phyloP scores from a whole-genome alignment of 2,888 invertebrate genomes.

The Hypolimnas misippus region DNA sequence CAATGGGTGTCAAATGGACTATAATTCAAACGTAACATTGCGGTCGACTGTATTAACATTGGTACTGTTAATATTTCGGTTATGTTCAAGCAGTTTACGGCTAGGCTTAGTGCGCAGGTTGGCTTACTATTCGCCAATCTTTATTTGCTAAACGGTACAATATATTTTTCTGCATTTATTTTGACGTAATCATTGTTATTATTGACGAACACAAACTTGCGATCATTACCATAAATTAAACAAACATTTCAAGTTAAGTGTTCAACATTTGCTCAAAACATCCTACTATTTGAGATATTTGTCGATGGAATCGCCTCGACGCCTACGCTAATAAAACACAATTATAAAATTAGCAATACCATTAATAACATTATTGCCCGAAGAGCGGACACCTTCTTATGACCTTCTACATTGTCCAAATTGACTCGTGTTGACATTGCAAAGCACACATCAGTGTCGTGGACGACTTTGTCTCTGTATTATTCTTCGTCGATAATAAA shows the following conservation, averaged over 20 bases:
- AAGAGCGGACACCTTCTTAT: slow-evolving; percentile 42
- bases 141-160: not conserved
- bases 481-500: slow-evolving; percentile 11
- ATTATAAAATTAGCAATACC: slow-evolving; percentile 52
- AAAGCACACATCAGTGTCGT: slow-evolving; percentile 25
- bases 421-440: slow-evolving; percentile 38
- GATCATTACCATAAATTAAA: slow-evolving; percentile 46
- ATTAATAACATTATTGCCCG: slow-evolving; percentile 47
- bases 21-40: slow-evolving; percentile 61
- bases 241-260: slow-evolving; percentile 47
- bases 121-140: too few relatives aligned
- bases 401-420: slow-evolving; percentile 48
- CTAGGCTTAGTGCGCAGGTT: not conserved
- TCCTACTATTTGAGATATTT: slow-evolving; percentile 46
- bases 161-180: slow-evolving; percentile 15
- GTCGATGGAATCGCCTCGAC: slow-evolving; percentile 44
- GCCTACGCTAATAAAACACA: slow-evolving; percentile 52
- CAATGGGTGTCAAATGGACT: slow-evolving; percentile 71
- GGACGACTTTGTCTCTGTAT: slow-evolving; percentile 26
- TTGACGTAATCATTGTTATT: slow-evolving; percentile 42
- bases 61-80: not conserved
- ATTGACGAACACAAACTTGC: slow-evolving; percentile 41
- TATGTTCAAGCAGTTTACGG: not conserved
- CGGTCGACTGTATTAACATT: slow-evolving; percentile 11
- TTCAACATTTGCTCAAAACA: slow-evolving; percentile 47